Conservation (phyloP, 2,888 invertebrate species). For the Nomada lathburiana region DNA sequence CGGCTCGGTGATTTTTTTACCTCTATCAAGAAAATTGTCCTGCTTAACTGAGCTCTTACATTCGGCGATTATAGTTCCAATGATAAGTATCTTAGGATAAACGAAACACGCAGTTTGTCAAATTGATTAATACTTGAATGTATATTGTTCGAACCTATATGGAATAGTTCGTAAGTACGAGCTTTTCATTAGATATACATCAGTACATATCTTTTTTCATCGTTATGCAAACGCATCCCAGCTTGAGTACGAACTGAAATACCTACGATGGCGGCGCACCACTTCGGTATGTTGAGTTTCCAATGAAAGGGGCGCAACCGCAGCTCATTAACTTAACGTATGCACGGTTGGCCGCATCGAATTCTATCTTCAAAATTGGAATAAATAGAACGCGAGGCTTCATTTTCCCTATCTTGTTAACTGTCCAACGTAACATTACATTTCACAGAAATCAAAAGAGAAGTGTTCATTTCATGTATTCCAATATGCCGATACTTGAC, state of each 20-base stretch:
- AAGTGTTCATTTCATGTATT: background rate
- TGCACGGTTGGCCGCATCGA: background rate
- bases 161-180: no score
- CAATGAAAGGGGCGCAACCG: background rate
- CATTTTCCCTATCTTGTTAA: background rate
- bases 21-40: background rate
- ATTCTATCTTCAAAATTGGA: background rate
- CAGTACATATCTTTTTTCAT: background rate
- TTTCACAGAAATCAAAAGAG: no score
- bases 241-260: conserved; percentile 33
- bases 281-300: conserved; percentile 15
- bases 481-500: no score
- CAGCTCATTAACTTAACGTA: background rate
- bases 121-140: no score
- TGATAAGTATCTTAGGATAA: background rate
- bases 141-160: no score
- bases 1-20: conserved; percentile 1
- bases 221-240: background rate
- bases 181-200: no score
- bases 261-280: background rate
- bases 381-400: background rate
- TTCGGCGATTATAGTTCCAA: background rate
- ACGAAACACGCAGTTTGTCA: no score
- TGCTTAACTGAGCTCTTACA: background rate
- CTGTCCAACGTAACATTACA: background rate